Evolutionary conservation across 2,797 vertebrate genomes (phyloP), one percentile per base, ranked within the genome.

Genomic region (Melopsittacus undulatus): DNA sequence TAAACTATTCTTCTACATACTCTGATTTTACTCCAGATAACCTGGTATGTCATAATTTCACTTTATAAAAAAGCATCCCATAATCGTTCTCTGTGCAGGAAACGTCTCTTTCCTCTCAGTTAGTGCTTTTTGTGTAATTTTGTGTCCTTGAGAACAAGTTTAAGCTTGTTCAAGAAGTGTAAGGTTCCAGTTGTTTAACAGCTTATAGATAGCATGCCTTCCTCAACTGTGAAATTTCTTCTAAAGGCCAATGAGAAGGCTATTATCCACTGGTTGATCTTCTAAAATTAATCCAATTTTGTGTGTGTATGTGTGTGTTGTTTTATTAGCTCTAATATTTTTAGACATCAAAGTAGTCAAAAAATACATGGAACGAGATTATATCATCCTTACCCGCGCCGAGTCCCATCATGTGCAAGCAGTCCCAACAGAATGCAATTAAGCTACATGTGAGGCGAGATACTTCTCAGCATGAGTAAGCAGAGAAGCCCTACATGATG

Each of bases 221-320:
- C 87, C 83, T 94, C 64, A 74, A n/a, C 40, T 67, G 61, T 82
- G 82, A 93, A 96, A 75, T 88, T 80, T 96, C 73, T 90, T 92
- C 87, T 93, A 91, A 96, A 87, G 93, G 72, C 21, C 1, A 5
- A 86, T 92, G 92, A 97, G 96, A 95, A 91, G 95, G 95, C 94
- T 92, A 92, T 89, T 90, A 84, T 87, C 87, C 90, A 92, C 59
- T 90, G 79, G 67, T 74, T 83, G 84, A 92, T 91, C 93, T 94
- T 88, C 86, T 94, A 92, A 97, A 98, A 96, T 97, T 89, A 97
- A 89, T 91, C 94, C 94, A 94, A 78, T 95, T 94, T 92, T 85
- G 78, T 24, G 56, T 17, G 10, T 4, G 0, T 24, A 20, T 54
- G 32, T 14, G 54, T 14, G 21, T 34, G 54, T 10, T 68, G 42